phyloP scores from a whole-genome alignment of 2,797 vertebrate species.

The Silurus aristotelis region DNA sequence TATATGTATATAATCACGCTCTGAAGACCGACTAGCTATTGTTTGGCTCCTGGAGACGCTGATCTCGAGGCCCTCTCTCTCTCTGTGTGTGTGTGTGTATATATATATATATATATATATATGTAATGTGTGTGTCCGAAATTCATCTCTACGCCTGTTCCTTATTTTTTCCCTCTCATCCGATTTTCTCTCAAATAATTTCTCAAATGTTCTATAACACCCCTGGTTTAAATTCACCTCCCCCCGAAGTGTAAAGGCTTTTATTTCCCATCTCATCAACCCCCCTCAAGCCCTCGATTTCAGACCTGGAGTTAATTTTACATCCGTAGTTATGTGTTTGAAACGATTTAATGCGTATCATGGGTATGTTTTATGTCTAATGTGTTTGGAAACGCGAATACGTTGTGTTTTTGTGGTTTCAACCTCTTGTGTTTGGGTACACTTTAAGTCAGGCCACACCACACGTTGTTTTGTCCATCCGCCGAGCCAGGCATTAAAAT shows the following conservation, averaged over 20 bases:
- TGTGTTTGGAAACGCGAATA: too few relatives aligned
- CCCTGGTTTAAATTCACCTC: too few relatives aligned
- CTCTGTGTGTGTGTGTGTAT: not conserved
- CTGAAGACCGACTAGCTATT: constrained; percentile 36
- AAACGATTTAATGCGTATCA: too few relatives aligned
- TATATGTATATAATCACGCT: not conserved
- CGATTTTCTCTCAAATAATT: not conserved
- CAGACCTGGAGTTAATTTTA: too few relatives aligned
- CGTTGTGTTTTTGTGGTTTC: too few relatives aligned
- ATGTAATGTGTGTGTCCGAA: too few relatives aligned
- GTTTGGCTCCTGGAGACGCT: constrained; percentile 43
- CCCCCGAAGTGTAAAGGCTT: not conserved
- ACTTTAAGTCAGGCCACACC: constrained; percentile 7
- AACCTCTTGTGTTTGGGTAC: not conserved
- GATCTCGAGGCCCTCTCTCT: not conserved
- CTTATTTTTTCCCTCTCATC: too few relatives aligned
- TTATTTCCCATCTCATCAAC: not conserved
- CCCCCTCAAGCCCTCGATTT: too few relatives aligned
- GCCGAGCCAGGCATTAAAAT: constrained; percentile 1
- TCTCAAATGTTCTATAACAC: not conserved
- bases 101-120: too few relatives aligned
- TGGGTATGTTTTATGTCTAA: too few relatives aligned
- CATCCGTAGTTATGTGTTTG: too few relatives aligned
- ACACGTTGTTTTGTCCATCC: constrained; percentile 6
- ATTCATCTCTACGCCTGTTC: not conserved